Percentiles rank a stretch among this genome's conserved stretches.
These are phyloP conservation scores for Sebastes matsubarae DNA, from an alignment of 2,797 vertebrate genomes.

Conservation along the genomic window DNA sequence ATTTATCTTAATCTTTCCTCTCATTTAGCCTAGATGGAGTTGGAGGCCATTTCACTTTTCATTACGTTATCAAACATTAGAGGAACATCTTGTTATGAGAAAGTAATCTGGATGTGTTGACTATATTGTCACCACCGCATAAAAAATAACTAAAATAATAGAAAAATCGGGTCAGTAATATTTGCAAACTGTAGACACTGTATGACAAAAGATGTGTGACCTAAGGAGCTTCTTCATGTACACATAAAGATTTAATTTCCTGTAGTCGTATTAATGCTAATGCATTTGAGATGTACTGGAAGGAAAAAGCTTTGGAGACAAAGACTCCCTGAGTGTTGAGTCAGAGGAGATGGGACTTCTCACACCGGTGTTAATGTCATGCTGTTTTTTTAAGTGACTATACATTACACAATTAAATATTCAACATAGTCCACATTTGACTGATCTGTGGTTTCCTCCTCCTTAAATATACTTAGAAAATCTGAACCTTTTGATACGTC, in stretches of 20 bases:
- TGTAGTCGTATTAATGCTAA: constrained; percentile 69
- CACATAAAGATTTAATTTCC: constrained; percentile 57
- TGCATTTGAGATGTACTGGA: constrained; percentile 76
- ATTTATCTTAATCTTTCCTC: constrained; percentile 81
- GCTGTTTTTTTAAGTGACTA: constrained; percentile 33
- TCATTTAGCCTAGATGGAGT: constrained; percentile 65
- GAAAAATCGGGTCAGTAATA: not conserved
- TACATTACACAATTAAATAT: constrained; percentile 68
- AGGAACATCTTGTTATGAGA: constrained; percentile 35
- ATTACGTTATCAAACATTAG: constrained; percentile 65
- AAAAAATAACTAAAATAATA: constrained; percentile 3
- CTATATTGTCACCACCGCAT: constrained; percentile 35
- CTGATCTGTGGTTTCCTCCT: constrained; percentile 6
- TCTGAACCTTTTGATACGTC: not conserved
- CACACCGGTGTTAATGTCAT: constrained; percentile 72
- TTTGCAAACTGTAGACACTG: constrained; percentile 1
- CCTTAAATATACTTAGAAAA: constrained; percentile 16
- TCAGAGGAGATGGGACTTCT: constrained; percentile 67
- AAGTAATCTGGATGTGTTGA: constrained; percentile 56
- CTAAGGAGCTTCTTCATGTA: constrained; percentile 43
- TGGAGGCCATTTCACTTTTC: constrained; percentile 70
- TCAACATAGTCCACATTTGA: constrained; percentile 42
- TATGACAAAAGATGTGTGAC: constrained; percentile 51
- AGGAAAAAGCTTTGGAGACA: constrained; percentile 62
- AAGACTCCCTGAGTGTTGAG: constrained; percentile 69